Base-by-base conservation (phyloP, 2,113 vertebrate genomes). In the Channa argus region DNA sequence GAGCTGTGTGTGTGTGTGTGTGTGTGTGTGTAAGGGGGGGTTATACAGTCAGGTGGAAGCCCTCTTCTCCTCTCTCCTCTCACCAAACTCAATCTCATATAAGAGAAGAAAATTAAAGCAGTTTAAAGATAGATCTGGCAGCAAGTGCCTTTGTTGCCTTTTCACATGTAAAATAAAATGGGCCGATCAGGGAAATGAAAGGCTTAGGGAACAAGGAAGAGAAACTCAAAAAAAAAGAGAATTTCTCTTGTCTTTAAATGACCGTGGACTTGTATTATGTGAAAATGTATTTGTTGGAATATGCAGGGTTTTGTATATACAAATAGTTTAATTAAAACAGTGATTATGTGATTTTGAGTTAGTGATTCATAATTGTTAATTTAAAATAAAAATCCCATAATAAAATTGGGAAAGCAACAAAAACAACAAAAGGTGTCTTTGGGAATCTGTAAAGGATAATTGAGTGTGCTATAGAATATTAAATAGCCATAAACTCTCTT, bases 51-150 rank as follows among this genome's bases (percentile, higher is more conserved):
- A 86, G 82, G 79, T 86, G 72, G 79, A 86, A 85, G 55, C 68
- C 43, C 71, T 79, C 47, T 62, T 73, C 71, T 46, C 58, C 56
- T 52, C 5, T 63, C 52, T 70, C 56, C 38, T 67, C 38, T 68
- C 37, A 14, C 44, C 36, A 54, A 83, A 86, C 67, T 80, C 85
- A 74, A 71, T 89, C 80, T 85, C 63, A 74, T 90, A 74, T 86
- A 78, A 86, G 60, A 54, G 71, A 41, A 6, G 24, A 24, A 24
- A 79, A 82, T 67, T 15, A 74, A 86, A 80, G 50, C 56, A 70
- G 80, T 82, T 87, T 84, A 84, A 86, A 88, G 80, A 85, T 76
- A 74, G 71, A 84, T 77, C 64, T 74, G 84, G 55, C 77, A 82
- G 59, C 51, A 12, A 59, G 67, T 74, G 45, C 63, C 62, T 83